These are phyloP conservation scores for Lepidochrysops patricia DNA, from an alignment of 2,888 invertebrate species.

Conservation along the genomic window DNA sequence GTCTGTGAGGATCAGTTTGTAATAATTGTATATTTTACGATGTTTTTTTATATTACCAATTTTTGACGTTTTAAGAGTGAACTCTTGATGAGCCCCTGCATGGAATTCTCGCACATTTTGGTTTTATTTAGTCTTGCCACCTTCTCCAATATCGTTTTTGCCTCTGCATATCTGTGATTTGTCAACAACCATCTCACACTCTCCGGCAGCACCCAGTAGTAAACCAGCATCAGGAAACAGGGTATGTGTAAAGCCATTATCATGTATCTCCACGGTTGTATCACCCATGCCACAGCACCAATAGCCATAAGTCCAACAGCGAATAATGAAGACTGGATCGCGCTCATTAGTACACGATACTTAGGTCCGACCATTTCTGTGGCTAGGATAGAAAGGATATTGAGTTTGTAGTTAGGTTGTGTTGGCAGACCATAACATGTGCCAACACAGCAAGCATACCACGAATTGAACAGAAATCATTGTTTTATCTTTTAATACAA, in stretches of 20 bases:
- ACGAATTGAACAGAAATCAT: no score
- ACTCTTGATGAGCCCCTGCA: conserved; percentile 50
- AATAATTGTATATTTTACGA: no score
- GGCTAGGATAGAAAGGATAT: conserved; percentile 20
- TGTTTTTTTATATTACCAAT: conserved; percentile 10
- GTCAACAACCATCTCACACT: conserved; percentile 85
- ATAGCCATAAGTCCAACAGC: conserved; percentile 81
- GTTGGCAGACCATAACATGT: no score
- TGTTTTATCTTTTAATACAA: no score
- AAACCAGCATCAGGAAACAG: conserved; percentile 76
- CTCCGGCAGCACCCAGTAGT: conserved; percentile 78
- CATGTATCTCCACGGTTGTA: conserved; percentile 79
- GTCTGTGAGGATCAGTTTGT: no score
- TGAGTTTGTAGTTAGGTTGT: no score
- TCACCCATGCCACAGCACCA: conserved; percentile 78
- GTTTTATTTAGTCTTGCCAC: conserved; percentile 77
- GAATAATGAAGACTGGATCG: conserved; percentile 79
- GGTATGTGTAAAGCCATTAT: conserved; percentile 80
- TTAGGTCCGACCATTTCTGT: conserved; percentile 85
- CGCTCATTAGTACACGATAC: conserved; percentile 80
- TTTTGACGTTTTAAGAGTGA: not conserved
- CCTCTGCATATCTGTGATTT: conserved; percentile 76
- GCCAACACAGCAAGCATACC: no score
- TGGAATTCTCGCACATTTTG: conserved; percentile 64
- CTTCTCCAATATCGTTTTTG: conserved; percentile 72